Percentiles rank a stretch among this genome's conserved stretches.
Evolutionary conservation across 2,888 invertebrate genomes (phyloP).

Genomic region (Bugula neritina): DNA sequence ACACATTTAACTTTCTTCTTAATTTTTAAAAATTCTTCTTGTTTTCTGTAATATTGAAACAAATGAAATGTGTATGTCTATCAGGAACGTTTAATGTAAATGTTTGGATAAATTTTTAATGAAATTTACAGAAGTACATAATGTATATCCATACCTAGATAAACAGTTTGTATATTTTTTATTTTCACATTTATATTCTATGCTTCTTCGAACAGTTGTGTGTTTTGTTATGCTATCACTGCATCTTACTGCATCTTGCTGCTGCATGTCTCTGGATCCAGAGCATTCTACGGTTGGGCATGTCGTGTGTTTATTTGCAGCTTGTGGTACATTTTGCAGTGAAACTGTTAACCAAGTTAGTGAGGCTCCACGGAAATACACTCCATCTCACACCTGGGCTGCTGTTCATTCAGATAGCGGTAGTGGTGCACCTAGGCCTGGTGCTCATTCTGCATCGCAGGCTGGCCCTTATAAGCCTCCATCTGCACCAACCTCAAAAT

Average conservation of each 20-base stretch:
- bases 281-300: too few relatives aligned
- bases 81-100: background rate
- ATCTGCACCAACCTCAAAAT: background rate
- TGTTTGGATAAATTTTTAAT: too few relatives aligned
- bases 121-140: too few relatives aligned
- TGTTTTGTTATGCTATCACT: too few relatives aligned
- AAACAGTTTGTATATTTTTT: too few relatives aligned
- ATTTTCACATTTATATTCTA: too few relatives aligned
- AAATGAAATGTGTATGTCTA: background rate
- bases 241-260: too few relatives aligned
- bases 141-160: too few relatives aligned
- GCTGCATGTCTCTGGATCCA: constrained; percentile 1
- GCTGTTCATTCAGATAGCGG: constrained; percentile 9
- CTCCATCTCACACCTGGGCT: constrained; percentile 18
- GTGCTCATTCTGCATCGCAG: background rate
- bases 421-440: constrained; percentile 1
- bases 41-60: too few relatives aligned
- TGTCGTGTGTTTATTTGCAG: background rate
- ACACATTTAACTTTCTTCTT: too few relatives aligned
- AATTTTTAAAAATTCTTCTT: too few relatives aligned
- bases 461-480: constrained; percentile 22
- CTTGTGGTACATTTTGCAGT: constrained; percentile 15
- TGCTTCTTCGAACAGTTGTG: too few relatives aligned
- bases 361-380: background rate
- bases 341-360: background rate